These are phyloP conservation scores for Xenopus tropicalis DNA, from an alignment of 2,113 vertebrate species.

Conservation along the genomic window DNA sequence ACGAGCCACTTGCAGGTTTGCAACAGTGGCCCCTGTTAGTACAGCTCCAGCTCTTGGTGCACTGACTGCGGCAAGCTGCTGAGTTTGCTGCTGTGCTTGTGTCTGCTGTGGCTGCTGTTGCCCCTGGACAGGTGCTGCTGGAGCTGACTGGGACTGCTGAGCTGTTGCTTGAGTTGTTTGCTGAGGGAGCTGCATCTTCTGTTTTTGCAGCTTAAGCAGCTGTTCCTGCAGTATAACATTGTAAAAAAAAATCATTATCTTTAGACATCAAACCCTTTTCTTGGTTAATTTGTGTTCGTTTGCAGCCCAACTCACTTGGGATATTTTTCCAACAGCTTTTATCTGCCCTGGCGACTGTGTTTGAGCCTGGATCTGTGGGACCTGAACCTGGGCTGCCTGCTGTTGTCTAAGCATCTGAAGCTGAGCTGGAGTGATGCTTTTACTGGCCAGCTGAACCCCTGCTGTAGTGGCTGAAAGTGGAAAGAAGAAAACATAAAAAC, in stretches of 20 bases:
- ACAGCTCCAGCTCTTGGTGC: conserved; percentile 77
- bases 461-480: conserved; percentile 59
- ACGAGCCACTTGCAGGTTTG: conserved; percentile 85
- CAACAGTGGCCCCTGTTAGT: conserved; percentile 75
- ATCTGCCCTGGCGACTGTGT: conserved; percentile 76
- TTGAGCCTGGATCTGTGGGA: conserved; percentile 65
- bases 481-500: not conserved
- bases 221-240: conserved; percentile 67
- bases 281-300: too few species aligned
- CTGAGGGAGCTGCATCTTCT: conserved; percentile 77
- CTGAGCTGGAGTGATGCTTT: conserved; percentile 76
- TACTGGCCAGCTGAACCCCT: conserved; percentile 75
- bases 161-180: conserved; percentile 72
- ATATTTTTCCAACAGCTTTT: conserved; percentile 75
- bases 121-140: conserved; percentile 67
- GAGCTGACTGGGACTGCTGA: conserved; percentile 61
- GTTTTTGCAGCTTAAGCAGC: conserved; percentile 76
- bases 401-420: conserved; percentile 86
- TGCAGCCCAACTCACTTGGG: conserved; percentile 58
- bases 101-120: conserved; percentile 71
- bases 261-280: not conserved
- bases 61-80: conserved; percentile 82
- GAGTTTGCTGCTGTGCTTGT: conserved; percentile 77
- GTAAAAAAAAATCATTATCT: not conserved
- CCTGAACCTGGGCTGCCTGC: conserved; percentile 67